Conservation (phyloP, 2,888 invertebrate species). For the Tholera decimalis region DNA sequence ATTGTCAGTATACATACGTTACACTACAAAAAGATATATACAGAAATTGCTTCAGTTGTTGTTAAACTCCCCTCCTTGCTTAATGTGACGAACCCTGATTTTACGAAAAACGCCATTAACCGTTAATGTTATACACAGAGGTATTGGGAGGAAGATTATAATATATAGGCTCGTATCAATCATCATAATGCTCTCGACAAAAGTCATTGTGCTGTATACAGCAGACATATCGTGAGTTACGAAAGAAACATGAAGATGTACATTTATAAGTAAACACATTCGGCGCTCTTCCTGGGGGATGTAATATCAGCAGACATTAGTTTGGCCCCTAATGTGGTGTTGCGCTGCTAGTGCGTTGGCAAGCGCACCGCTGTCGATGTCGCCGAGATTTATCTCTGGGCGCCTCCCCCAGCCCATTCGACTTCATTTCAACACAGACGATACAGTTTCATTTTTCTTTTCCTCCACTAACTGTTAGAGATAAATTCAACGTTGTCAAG, state of each 20-base stretch:
- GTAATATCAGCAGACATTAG: slow-evolving; percentile 79
- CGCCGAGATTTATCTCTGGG: slow-evolving; percentile 80
- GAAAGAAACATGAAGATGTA: slow-evolving; percentile 34
- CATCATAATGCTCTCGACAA: slow-evolving; percentile 24
- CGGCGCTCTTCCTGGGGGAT: slow-evolving; percentile 64
- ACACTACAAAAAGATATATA: no score
- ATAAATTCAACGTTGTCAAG: slow-evolving; percentile 64
- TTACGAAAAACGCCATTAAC: no score
- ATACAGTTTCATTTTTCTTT: slow-evolving; percentile 77
- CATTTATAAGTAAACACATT: slow-evolving; percentile 42
- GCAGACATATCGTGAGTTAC: slow-evolving; percentile 8
- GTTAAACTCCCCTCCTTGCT: no score
- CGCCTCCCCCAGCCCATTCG: slow-evolving; percentile 70
- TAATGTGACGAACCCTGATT: no score
- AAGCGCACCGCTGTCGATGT: slow-evolving; percentile 78
- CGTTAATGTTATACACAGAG: no score
- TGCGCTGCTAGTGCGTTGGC: slow-evolving; percentile 75
- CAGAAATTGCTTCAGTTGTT: no score
- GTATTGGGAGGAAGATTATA: slow-evolving; percentile 9
- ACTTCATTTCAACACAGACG: slow-evolving; percentile 76
- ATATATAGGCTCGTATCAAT: slow-evolving; percentile 23
- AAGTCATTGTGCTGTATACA: slow-evolving; percentile 22
- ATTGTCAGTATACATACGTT: background rate
- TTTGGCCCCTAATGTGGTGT: slow-evolving; percentile 78
- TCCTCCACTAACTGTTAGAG: slow-evolving; percentile 70